Percentiles rank a stretch among this genome's conserved stretches.
These are phyloP conservation scores for Deroptyus accipitrinus DNA, from an alignment of 2,113 vertebrate genomes.

Conservation along the genomic window DNA sequence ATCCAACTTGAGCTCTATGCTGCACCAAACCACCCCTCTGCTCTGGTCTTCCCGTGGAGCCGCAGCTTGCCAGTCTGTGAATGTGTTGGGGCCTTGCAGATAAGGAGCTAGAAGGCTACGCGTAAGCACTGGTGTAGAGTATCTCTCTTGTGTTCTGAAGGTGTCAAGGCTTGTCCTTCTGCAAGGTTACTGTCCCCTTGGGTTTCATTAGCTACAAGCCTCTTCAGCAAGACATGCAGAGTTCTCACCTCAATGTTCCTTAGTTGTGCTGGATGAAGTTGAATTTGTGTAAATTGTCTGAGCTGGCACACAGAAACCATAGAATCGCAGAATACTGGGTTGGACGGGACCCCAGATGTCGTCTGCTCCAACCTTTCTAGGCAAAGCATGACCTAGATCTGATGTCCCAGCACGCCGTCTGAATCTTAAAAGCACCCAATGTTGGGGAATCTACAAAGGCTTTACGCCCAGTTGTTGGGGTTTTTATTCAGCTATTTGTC, in stretches of 20 bases:
- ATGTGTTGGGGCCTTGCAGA: background rate
- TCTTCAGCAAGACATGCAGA: background rate
- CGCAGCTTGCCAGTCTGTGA: background rate
- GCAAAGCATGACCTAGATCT: background rate
- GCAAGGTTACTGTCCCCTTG: background rate
- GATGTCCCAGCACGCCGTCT: background rate
- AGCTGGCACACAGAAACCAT: background rate
- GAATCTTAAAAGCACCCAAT: background rate
- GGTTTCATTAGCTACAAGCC: background rate
- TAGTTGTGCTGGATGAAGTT: background rate
- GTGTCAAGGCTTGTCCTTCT: background rate
- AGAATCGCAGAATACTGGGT: background rate
- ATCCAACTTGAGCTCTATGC: background rate
- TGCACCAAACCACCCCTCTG: background rate
- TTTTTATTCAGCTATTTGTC: background rate
- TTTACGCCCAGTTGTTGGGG: background rate
- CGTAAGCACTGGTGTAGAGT: accelerated
- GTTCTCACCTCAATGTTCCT: accelerated
- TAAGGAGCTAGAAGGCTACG: background rate
- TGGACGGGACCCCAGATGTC: background rate
- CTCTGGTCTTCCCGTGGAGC: background rate
- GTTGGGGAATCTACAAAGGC: background rate
- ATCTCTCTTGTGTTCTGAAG: background rate
- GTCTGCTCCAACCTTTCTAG: background rate
- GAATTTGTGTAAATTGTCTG: background rate